Base-by-base conservation (phyloP, 2,797 vertebrate genomes). In the Macroramphosus scolopax region DNA sequence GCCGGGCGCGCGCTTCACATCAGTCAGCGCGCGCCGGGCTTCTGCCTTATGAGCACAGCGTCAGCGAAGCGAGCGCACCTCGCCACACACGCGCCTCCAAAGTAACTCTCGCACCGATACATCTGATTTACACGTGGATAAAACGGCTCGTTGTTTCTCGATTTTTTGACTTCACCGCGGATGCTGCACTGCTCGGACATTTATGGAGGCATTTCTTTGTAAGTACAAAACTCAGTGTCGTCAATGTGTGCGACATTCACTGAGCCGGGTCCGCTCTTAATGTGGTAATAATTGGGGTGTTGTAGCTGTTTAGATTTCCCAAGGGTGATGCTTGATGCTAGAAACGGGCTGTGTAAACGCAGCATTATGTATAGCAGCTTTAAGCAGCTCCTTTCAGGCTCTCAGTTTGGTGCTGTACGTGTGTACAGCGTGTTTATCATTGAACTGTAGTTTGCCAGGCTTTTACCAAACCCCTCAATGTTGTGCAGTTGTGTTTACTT, bases 181-280 rank as follows among this genome's bases (percentile, higher is more conserved):
- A 29, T 62, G 42, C 30, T 49, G 25, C 11, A 39, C 25, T 11
- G 43, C 12, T 20, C 14, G 71, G 69, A 71, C 47, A 3, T 74
- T 75, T 20, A 26, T 41, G 72, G 75, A 51, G 65, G 56, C 43
- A 22, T 53, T 55, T 49, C 56, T 49, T 15, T 63, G 85, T 88
- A 56, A 88, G 84, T 87, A 70, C 18, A 42, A 54, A 49, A 36
- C 16, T 12, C 8, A 46, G 58, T 17, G 58, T 17, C 35, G 44
- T 47, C 13, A 8, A 15, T 38, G 44, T 30, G 31, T 41, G 57
- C 53, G 38, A 26, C 50, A 22, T 5, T 8, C 41, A 7, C 18
- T 17, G 31, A 2, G 26, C 15, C 12, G 3, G 28, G 17, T 48
- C n/a, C n/a, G n/a, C n/a, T n/a, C n/a, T n/a, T n/a, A n/a, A n/a